These are phyloP conservation scores for Perizoma affinitatum DNA, from an alignment of 2,888 invertebrate species.

Conservation along the genomic window DNA sequence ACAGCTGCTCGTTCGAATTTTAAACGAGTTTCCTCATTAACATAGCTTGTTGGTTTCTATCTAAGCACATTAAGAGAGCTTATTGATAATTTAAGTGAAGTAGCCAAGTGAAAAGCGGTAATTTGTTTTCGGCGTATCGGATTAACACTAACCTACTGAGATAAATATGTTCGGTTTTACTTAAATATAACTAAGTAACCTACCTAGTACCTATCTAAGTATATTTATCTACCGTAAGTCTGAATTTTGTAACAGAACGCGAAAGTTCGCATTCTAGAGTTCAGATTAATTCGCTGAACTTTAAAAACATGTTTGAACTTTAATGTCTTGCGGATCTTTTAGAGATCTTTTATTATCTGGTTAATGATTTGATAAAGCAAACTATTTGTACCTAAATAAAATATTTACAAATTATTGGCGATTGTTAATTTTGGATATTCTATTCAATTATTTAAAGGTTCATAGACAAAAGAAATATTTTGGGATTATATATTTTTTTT, in stretches of 20 bases:
- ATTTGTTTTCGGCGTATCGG: no score
- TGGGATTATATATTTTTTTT: not conserved
- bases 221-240: no score
- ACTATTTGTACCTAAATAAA: no score
- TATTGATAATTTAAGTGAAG: not conserved
- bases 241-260: constrained; percentile 6
- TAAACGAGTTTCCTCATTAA: constrained; percentile 35
- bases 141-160: no score
- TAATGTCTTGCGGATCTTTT: constrained; percentile 29
- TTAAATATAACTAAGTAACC: not conserved
- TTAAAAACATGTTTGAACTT: constrained; percentile 38
- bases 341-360: constrained; percentile 31
- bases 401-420: no score
- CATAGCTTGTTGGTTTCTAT: constrained; percentile 33
- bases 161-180: no score
- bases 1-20: constrained; percentile 29
- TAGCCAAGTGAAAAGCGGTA: no score
- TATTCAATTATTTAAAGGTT: no score
- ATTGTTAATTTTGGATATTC: no score
- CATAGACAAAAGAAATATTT: not conserved
- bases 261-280: constrained; percentile 33
- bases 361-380: constrained; percentile 18
- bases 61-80: constrained; percentile 9
- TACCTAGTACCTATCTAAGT: no score
- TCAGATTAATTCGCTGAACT: constrained; percentile 35